phyloP scores from a whole-genome alignment of 1,140 invertebrate genomes.

The Diprion similis region DNA sequence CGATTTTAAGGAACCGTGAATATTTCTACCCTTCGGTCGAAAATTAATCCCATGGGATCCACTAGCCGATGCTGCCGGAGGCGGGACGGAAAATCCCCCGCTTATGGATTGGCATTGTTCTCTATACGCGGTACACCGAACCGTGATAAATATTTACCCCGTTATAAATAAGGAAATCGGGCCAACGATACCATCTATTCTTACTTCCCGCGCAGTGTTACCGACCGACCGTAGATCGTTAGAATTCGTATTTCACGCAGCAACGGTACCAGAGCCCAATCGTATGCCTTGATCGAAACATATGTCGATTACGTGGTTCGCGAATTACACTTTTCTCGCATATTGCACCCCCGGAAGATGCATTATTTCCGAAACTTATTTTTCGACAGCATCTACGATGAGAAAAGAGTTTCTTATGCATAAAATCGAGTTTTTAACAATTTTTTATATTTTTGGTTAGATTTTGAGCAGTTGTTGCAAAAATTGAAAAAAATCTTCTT shows the following conservation, averaged over 20 bases:
- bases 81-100: slow-evolving; percentile 13
- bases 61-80: slow-evolving; percentile 28
- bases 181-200: slow-evolving; percentile 5
- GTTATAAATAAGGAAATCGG: slow-evolving; percentile 8
- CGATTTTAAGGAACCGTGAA: slow-evolving; percentile 60
- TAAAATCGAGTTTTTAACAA: no score
- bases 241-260: not conserved
- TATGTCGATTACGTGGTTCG: no score
- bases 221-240: not conserved
- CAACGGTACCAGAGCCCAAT: not conserved
- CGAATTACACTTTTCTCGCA: no score
- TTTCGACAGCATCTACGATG: no score
- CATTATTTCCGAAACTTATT: no score
- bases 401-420: no score
- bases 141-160: slow-evolving; percentile 2
- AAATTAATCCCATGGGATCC: slow-evolving; percentile 54
- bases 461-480: no score
- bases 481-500: no score
- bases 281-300: no score
- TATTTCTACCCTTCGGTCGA: slow-evolving; percentile 47
- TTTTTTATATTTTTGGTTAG: no score
- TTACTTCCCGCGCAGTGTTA: not conserved
- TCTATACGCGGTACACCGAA: slow-evolving; percentile 1
- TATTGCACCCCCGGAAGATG: no score
- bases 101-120: not conserved